Evolutionary conservation across 2,888 invertebrate species (phyloP), one percentile per base, ranked within the genome.

Genomic region (Uropetala carovei): DNA sequence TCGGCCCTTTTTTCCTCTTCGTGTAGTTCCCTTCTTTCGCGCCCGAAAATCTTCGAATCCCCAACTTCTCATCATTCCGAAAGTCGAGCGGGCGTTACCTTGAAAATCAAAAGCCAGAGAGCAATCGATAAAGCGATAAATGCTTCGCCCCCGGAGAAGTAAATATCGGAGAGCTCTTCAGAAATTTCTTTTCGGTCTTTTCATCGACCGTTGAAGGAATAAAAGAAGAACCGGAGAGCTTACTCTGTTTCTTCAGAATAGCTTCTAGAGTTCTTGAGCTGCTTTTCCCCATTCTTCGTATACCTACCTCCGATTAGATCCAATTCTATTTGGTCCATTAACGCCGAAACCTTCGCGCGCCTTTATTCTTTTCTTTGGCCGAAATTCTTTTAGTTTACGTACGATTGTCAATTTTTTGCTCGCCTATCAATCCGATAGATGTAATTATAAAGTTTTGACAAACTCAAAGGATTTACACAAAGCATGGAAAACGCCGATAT

Each of bases 121-220:
- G 27, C 89, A 89, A 89, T 89, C 89, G 64, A 89, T 89, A 89
- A 89, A 89, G 27, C 89, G 89, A 89, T 89, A 89, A 89, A 89
- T 89, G 30, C 64, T 86, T 86, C 85, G 18, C 27, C 64, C 64
- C 89, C 64, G 43, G 43, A 64, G 64, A 60, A 64, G 27, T 43
- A 64, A 89, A 64, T 89, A 89, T 89, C 43, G 89, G 89, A 64
- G 83, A 83, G 10, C 30, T 56, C 57, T 64, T 89, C 64, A 10
- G 30, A 9, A 27, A 60, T 30, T 14, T 60, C 30, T 86, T 86
- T 27, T 86, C 86, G 59, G 59, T 86, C 60, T 86, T 86, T 60
- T 56, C 64, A 43, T 64, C 89, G 58, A 89, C 13, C 30, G 60
- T 56, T 56, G n/a, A 43, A 57, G 60, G 60, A 18, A 64, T 56